Percentiles rank a stretch among this genome's conserved stretches.
These are phyloP conservation scores for Grammomys dolichurus DNA, from an alignment of 2,113 vertebrate species.

Conservation along the genomic window DNA sequence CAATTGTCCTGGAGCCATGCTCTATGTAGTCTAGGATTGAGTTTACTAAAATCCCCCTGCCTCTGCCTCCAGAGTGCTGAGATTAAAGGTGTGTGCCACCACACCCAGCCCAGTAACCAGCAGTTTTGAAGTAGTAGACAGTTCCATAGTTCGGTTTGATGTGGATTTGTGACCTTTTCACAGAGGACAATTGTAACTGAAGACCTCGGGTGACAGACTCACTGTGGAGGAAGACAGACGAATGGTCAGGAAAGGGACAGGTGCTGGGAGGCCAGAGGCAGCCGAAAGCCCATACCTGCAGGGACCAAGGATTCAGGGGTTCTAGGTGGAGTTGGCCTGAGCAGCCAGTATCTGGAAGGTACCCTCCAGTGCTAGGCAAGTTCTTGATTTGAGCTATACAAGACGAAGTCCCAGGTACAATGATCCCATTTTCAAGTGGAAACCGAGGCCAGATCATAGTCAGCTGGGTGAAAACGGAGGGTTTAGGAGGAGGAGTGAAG, in stretches of 20 bases:
- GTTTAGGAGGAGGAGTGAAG: neutral
- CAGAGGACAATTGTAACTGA: neutral
- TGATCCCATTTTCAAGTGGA: neutral
- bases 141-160: too few relatives aligned
- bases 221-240: neutral
- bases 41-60: neutral
- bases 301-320: neutral
- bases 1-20: too few relatives aligned
- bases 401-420: too few relatives aligned
- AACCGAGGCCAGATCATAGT: rapidly evolving
- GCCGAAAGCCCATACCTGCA: neutral
- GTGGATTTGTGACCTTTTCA: neutral
- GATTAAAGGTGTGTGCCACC: neutral
- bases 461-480: too few relatives aligned
- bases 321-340: neutral
- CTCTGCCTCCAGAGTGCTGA: neutral
- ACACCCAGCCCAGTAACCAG: neutral
- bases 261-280: neutral
- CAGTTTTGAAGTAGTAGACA: neutral
- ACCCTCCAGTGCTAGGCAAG: neutral
- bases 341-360: neutral
- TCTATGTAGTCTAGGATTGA: neutral
- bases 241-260: neutral
- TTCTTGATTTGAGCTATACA: too few relatives aligned
- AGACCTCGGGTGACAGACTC: too few relatives aligned